A percentile compares a stretch with the other conserved stretches of the same genome.
phyloP scores from a whole-genome alignment of 2,797 vertebrate genomes.

The Cebuella pygmaea region DNA sequence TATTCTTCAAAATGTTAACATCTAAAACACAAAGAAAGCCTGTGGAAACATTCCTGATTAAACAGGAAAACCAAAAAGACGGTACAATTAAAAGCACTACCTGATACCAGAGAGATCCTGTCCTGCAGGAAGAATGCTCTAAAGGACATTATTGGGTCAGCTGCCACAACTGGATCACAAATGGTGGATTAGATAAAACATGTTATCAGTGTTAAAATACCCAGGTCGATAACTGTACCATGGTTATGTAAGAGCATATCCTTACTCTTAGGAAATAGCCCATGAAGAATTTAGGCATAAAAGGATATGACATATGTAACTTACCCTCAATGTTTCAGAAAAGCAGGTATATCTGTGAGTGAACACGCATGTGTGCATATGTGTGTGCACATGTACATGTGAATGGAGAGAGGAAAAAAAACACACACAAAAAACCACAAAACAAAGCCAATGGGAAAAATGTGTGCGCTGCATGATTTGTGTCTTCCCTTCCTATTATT shows the following conservation, averaged over 20 bases:
- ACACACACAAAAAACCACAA: background rate
- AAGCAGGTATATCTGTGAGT: background rate
- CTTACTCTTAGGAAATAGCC: background rate
- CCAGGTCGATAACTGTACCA: background rate
- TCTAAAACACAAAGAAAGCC: background rate
- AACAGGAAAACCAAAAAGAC: background rate
- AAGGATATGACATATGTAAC: background rate
- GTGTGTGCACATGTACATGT: background rate
- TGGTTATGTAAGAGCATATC: background rate
- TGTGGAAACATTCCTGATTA: background rate
- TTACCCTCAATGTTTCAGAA: background rate
- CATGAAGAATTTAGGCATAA: background rate
- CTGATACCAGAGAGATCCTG: background rate
- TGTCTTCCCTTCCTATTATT: background rate
- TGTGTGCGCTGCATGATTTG: background rate
- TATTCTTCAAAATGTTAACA: background rate
- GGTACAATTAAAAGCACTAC: background rate
- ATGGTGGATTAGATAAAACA: slow-evolving; percentile 7
- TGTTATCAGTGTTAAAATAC: background rate
- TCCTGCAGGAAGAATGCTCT: background rate
- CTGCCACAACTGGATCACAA: background rate
- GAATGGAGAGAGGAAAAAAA: background rate
- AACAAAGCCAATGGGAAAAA: background rate
- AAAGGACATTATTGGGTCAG: background rate
- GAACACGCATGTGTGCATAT: accelerated